Conservation (phyloP, 1,140 invertebrate genomes). For the Teleogryllus occipitalis region DNA sequence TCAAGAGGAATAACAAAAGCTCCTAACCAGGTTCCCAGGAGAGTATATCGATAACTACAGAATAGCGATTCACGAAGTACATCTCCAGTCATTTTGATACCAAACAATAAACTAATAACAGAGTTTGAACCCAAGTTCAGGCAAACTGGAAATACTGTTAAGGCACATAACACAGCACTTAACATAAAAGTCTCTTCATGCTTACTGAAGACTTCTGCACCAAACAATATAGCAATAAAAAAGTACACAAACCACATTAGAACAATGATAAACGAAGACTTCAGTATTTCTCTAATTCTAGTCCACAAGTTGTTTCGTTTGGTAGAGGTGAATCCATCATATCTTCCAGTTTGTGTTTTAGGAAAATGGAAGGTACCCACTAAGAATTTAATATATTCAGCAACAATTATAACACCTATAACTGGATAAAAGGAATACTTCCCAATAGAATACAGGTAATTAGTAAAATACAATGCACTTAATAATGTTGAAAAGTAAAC, state of each 20-base stretch:
- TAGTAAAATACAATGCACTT: slow-evolving; percentile 34
- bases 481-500: slow-evolving; percentile 38
- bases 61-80: slow-evolving; percentile 31
- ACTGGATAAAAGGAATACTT: slow-evolving; percentile 36
- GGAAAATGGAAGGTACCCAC: slow-evolving; percentile 30
- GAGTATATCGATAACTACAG: slow-evolving; percentile 29
- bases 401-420: slow-evolving; percentile 35
- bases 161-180: slow-evolving; percentile 50
- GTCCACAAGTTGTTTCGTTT: slow-evolving; percentile 29
- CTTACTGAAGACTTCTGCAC: slow-evolving; percentile 55
- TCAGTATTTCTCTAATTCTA: slow-evolving; percentile 33
- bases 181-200: slow-evolving; percentile 65
- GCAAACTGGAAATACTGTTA: slow-evolving; percentile 57
- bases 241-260: slow-evolving; percentile 44
- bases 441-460: slow-evolving; percentile 36
- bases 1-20: slow-evolving; percentile 82
- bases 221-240: slow-evolving; percentile 59
- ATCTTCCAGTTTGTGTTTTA: slow-evolving; percentile 28
- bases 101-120: slow-evolving; percentile 44
- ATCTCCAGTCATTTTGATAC: slow-evolving; percentile 38
- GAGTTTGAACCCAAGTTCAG: slow-evolving; percentile 50
- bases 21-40: slow-evolving; percentile 81
- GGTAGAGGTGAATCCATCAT: slow-evolving; percentile 27
- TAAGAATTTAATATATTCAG: slow-evolving; percentile 34
- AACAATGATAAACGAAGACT: slow-evolving; percentile 30